Evolutionary conservation across 2,888 invertebrate species (phyloP).

Genomic region (Omphaloscelis lunosa): DNA sequence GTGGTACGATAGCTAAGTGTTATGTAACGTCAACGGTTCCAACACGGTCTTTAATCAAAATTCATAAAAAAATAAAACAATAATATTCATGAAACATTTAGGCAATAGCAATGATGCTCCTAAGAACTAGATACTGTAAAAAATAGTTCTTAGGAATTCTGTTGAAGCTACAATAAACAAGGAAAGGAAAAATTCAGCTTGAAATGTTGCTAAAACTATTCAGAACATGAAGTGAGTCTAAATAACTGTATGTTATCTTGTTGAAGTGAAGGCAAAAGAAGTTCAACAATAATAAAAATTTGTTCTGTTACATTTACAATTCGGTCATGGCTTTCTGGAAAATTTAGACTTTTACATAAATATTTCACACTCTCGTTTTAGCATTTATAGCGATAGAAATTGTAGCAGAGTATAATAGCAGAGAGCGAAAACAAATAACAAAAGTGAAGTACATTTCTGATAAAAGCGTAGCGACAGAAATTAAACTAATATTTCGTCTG

Average conservation of each 20-base stretch:
- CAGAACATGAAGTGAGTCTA: constrained; percentile 41
- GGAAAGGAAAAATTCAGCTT: constrained; percentile 37
- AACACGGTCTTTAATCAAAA: constrained; percentile 8
- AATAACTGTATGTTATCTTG: constrained; percentile 35
- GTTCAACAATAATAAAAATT: constrained; percentile 38
- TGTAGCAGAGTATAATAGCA: neutral
- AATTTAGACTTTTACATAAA: constrained; percentile 6
- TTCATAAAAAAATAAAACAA: neutral
- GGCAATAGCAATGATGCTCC: neutral
- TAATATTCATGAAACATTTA: neutral
- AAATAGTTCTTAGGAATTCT: constrained; percentile 30
- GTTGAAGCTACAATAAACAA: constrained; percentile 28
- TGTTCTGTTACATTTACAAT: constrained; percentile 27
- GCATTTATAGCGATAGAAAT: neutral
- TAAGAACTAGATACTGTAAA: neutral
- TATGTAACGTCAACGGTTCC: constrained; percentile 28
- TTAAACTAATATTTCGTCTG: constrained; percentile 27
- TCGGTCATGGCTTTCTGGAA: constrained; percentile 2
- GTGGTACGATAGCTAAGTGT: constrained; percentile 37
- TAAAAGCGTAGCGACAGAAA: constrained; percentile 10
- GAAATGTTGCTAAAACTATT: constrained; percentile 47
- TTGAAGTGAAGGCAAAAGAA: constrained; percentile 46
- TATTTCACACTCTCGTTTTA: constrained; percentile 5
- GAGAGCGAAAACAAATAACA: constrained; percentile 18
- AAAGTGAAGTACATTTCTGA: constrained; percentile 9